A percentile compares a stretch with the other conserved stretches of the same genome.
Conservation (phyloP, 2,888 invertebrate species). For the Drosophila mettleri region DNA sequence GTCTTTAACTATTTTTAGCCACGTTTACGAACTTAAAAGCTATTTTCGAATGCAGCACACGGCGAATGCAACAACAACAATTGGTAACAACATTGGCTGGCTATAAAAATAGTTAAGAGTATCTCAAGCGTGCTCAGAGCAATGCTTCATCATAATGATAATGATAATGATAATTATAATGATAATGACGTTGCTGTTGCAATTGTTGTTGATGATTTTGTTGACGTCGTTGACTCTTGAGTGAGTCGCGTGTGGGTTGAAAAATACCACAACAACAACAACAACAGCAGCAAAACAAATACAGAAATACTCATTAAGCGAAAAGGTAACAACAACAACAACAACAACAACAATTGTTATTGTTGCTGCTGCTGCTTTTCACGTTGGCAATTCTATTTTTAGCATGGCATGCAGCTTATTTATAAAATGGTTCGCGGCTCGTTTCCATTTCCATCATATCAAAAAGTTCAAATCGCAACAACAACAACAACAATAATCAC, state of each 20-base stretch:
- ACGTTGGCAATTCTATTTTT: constrained; percentile 71
- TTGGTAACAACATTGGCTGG: constrained; percentile 27
- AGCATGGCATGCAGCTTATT: constrained; percentile 75
- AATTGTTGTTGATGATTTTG: constrained; percentile 32
- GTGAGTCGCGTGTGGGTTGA: constrained; percentile 72
- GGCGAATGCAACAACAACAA: constrained; percentile 33
- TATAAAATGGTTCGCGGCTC: constrained; percentile 73
- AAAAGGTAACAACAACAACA: constrained; percentile 42
- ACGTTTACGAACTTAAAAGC: constrained; percentile 49
- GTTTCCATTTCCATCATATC: constrained; percentile 61
- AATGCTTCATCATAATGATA: constrained; percentile 25
- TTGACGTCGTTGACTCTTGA: constrained; percentile 60
- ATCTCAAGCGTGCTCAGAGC: constrained; percentile 34
- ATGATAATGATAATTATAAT: constrained; percentile 7
- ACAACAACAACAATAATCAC: constrained; percentile 57
- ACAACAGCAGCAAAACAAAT: not conserved
- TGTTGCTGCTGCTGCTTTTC: constrained; percentile 3
- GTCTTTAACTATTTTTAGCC: constrained; percentile 49
- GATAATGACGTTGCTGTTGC: constrained; percentile 19
- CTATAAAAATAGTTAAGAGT: constrained; percentile 45
- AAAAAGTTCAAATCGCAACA: constrained; percentile 50
- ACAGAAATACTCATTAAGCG: constrained; percentile 47
- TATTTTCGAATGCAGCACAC: constrained; percentile 56
- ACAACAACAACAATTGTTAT: constrained; percentile 43
- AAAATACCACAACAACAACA: constrained; percentile 48